A percentile compares a stretch with the other conserved stretches of the same genome.
These are phyloP conservation scores for Odocoileus hemionus DNA, from an alignment of 2,113 vertebrate species.

Conservation along the genomic window DNA sequence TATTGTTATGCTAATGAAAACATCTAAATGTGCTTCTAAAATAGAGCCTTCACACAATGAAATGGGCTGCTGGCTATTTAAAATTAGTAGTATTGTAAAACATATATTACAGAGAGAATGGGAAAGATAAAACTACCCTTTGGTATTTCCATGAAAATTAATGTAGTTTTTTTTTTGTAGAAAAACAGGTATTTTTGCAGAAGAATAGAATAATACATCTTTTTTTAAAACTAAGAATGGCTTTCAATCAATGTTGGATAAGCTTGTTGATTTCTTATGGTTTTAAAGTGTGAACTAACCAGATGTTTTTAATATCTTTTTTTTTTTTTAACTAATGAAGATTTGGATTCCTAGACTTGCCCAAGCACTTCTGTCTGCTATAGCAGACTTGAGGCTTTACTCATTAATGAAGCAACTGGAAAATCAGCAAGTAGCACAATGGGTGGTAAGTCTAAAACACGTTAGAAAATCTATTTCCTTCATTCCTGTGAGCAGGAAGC, in stretches of 20 bases:
- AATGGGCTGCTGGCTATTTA: slow-evolving; percentile 18
- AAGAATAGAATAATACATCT: not conserved
- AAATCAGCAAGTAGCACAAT: slow-evolving; percentile 83
- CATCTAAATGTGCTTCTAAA: not conserved
- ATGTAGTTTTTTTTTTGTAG: not conserved
- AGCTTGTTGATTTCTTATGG: not conserved
- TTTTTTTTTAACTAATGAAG: slow-evolving; percentile 74
- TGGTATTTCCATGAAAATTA: not conserved
- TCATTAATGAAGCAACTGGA: slow-evolving; percentile 84
- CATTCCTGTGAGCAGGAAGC: not conserved
- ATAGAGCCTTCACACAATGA: slow-evolving; percentile 2
- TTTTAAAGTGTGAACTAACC: not conserved
- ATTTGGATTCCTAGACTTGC: slow-evolving; percentile 90
- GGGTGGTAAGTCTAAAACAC: slow-evolving; percentile 84
- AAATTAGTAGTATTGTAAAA: not conserved
- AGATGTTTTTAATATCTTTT: not conserved
- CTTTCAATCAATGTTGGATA: not conserved
- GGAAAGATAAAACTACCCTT: not conserved
- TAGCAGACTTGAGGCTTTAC: slow-evolving; percentile 91
- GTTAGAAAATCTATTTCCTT: not conserved
- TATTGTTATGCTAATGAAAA: not conserved
- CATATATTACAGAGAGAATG: not conserved
- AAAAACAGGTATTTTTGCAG: not conserved
- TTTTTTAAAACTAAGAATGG: not conserved
- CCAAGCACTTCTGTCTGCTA: slow-evolving; percentile 89